Evolutionary conservation across 2,113 vertebrate genomes (phyloP).

Genomic region (Zosterops lateralis): DNA sequence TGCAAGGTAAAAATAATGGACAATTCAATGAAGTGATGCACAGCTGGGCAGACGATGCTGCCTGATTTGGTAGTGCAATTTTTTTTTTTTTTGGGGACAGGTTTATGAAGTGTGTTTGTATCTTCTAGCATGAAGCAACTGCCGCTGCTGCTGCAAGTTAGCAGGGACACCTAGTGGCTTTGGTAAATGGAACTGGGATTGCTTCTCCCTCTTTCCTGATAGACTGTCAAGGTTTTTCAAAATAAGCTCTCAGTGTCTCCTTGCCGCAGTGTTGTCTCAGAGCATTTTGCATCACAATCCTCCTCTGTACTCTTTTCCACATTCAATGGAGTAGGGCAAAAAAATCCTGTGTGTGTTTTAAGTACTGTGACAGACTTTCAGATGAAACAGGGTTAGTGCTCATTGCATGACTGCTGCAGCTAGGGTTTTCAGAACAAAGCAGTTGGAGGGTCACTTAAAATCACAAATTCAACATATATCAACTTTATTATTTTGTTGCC

Average conservation of each 20-base stretch:
- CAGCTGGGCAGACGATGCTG: neutral
- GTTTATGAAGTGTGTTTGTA: neutral
- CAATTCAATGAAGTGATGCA: neutral
- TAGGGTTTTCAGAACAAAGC: neutral
- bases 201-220: neutral
- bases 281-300: neutral
- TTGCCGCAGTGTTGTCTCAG: neutral
- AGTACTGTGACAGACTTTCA: neutral
- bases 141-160: fast-evolving
- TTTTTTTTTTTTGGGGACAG: neutral
- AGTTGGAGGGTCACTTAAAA: neutral
- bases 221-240: fast-evolving
- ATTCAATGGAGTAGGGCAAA: neutral
- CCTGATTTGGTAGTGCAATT: neutral
- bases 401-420: neutral
- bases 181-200: neutral
- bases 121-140: neutral
- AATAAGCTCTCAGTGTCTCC: neutral
- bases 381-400: neutral
- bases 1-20: neutral
- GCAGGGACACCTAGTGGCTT: conserved; percentile 48
- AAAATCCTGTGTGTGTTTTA: fast-evolving
- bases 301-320: neutral
- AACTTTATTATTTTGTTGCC: neutral
- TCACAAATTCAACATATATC: neutral